Evolutionary conservation across 2,113 vertebrate genomes (phyloP).

Genomic region (Erythrocercus mccallii): DNA sequence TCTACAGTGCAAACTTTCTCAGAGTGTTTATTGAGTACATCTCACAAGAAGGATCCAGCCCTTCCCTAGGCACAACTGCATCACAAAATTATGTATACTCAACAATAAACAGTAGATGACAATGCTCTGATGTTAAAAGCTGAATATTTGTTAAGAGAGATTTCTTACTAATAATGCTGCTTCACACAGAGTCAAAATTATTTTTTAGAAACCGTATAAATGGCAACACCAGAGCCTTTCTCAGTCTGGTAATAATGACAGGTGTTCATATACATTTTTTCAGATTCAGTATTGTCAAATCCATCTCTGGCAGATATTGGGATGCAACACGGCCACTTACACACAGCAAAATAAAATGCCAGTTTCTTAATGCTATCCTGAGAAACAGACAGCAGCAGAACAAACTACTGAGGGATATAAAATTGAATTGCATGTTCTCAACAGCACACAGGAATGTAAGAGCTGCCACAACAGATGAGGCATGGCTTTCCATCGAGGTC

Average conservation of each 20-base stretch:
- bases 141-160: background rate
- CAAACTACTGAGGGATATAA: background rate
- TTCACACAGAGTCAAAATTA: background rate
- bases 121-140: background rate
- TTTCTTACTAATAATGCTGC: background rate
- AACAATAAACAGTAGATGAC: background rate
- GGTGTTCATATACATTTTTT: background rate
- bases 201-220: background rate
- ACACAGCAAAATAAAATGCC: background rate
- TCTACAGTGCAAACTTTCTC: background rate
- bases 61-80: background rate
- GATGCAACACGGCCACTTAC: background rate
- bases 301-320: background rate
- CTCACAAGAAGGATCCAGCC: background rate
- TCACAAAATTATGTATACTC: background rate
- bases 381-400: background rate
- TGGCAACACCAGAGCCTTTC: background rate
- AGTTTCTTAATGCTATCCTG: background rate
- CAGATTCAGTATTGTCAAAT: background rate
- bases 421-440: background rate
- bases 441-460: background rate
- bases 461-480: background rate
- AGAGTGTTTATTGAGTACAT: background rate
- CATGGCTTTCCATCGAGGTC: background rate
- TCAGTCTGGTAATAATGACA: background rate